Base-by-base conservation (phyloP, 2,113 vertebrate species). In the Pluvianellus socialis region DNA sequence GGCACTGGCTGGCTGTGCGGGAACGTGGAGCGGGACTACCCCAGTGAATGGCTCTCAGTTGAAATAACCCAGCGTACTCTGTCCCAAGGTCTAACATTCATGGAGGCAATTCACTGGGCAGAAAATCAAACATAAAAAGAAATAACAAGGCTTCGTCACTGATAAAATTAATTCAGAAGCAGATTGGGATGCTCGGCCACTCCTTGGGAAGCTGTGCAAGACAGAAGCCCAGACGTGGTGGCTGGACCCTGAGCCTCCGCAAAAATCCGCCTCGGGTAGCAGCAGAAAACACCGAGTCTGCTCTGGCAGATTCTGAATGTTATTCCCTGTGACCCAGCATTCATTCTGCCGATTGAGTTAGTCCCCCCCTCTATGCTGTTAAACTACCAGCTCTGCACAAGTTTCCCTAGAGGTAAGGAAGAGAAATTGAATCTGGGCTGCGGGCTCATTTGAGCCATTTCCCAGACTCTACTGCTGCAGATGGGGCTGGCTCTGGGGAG, bases 331-430 rank as follows among this genome's bases (percentile, higher is more conserved):
- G 83, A 88, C 30, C 67, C 52, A 7, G 40, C 42, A 45, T 61
- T 79, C 52, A 18, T 71, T 75, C 70, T 47, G 67, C 62, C 0
- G 2, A 62, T 42, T 40, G 92, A 95, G 84, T 52, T 68, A 12
- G 49, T 72, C 62, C 26, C 83, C 26, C 83, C 40, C 49, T 70
- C 49, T 20, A 15, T 32, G 49, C 80, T n/a, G 15, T 32, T 68
- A n/a, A 85, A 44, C 79, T 1, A 42, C 6, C 82, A 72, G 45
- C 92, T 85, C 86, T n/a, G 66, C 38, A 45, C 49, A 10, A 27
- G n/a, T 21, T 88, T 79, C 87, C 96, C 94, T 18, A 24, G 92
- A 94, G 94, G 84, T 94, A 96, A 87, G 71, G 89, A 82, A 12
- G 58, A 90, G 92, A 70, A 92, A 94, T 59, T 14, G 84, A 55